These are phyloP conservation scores for Thymelicus acteon DNA, from an alignment of 2,888 invertebrate species.

Conservation along the genomic window DNA sequence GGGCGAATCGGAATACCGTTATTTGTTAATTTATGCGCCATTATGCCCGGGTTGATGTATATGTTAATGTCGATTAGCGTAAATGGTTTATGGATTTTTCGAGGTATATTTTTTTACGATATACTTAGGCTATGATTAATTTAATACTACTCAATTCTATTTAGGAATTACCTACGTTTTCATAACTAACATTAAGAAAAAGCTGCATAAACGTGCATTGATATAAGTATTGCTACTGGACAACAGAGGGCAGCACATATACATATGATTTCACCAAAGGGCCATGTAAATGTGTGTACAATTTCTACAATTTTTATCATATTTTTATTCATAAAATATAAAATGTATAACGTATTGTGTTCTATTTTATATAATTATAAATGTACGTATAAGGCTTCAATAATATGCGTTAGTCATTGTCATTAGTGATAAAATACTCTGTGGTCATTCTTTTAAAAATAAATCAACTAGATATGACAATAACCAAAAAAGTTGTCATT, in stretches of 20 bases:
- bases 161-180: not conserved
- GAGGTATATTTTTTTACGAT: not conserved
- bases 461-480: not conserved
- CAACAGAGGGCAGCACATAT: conserved; percentile 49
- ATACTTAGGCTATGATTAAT: not conserved
- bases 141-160: not conserved
- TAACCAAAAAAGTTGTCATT: conserved; percentile 27
- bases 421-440: too few species aligned
- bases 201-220: too few species aligned
- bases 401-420: too few species aligned
- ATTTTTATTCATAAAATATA: too few species aligned
- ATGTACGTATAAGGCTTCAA: too few species aligned
- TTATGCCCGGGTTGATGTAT: conserved; percentile 43
- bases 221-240: conserved; percentile 43
- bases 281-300: too few species aligned
- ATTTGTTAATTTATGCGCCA: conserved; percentile 50
- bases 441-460: not conserved
- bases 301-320: too few species aligned
- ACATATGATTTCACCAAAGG: not conserved
- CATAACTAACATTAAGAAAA: too few species aligned
- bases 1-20: conserved; percentile 54
- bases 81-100: conserved; percentile 4
- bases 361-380: too few species aligned
- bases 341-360: too few species aligned
- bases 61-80: conserved; percentile 6